Evolutionary conservation across 2,113 vertebrate genomes (phyloP), one percentile per base, ranked within the genome.

Genomic region (Pteruthius melanotis): DNA sequence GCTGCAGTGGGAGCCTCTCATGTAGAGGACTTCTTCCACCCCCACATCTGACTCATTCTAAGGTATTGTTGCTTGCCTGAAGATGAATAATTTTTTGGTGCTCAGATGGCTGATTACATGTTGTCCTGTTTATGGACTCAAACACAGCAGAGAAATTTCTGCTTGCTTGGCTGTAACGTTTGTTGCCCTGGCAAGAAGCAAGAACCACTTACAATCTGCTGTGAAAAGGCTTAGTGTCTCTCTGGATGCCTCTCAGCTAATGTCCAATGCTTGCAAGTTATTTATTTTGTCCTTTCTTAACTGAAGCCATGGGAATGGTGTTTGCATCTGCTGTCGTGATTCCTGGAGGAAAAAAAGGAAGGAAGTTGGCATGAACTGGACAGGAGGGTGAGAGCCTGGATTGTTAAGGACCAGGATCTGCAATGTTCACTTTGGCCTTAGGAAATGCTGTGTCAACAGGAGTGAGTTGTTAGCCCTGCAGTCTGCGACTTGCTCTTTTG

Each of bases 171-270:
- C 86, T 90, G 56, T 81, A 93, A 45, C 53, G 31, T 94, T 92
- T 86, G 68, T 90, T 93, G 61, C n/a, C 49, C 89, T 94, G 94
- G 94, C 92, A 94, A 93, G 92, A 87, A 87, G 56, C 30, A 72
- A 82, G 47, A 83, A 45, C 60, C 65, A 71, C 81, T 93, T 93
- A 56, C 40, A 93, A 24, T 91, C 89, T 94, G 80, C 60, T 93
- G 52, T 83, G 75, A 50, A 80, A 94, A 85, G 50, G 54, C 21
- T 85, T 83, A 42, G 45, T 86, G 40, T 79, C 54, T 76, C 70
- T 87, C 78, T 90, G 83, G 35, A 40, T 80, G 88, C 68, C 47
- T 93, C 64, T 87, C 60, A 49, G 70, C 63, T 63, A 21, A 53
- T n/a, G 64, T 37, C 60, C 63, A 20, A 33, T 72, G 49, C 45